Conservation (phyloP, 2,888 invertebrate species). For the Tethea ocularis region DNA sequence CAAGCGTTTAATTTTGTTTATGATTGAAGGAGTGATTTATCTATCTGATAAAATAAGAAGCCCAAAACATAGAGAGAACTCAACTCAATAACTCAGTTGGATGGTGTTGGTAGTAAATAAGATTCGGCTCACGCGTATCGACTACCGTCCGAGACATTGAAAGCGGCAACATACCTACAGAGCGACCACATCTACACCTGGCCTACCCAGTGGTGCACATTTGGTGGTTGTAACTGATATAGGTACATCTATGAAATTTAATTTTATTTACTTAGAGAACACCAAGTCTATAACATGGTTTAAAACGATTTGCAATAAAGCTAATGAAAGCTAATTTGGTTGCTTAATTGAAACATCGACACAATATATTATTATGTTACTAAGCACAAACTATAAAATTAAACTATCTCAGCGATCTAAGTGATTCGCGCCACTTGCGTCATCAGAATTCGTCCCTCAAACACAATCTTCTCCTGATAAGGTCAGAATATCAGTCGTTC, state of each 20-base stretch:
- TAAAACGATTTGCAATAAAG: neutral
- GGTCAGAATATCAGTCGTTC: constrained; percentile 80
- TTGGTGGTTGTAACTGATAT: neutral
- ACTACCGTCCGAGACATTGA: neutral
- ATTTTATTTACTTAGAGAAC: neutral
- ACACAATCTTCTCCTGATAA: constrained; percentile 79
- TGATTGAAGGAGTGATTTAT: too few relatives aligned
- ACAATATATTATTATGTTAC: neutral
- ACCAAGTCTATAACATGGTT: neutral
- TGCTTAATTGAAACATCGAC: neutral
- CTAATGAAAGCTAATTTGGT: neutral
- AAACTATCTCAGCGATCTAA: constrained; percentile 31
- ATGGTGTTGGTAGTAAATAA: neutral
- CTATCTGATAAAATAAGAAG: neutral
- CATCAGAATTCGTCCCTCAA: constrained; percentile 72
- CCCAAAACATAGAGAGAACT: neutral
- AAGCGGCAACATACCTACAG: neutral
- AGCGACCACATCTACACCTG: constrained; percentile 1
- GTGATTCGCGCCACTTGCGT: constrained; percentile 59
- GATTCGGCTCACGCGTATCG: neutral
- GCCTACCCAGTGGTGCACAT: neutral
- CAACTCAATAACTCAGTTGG: neutral
- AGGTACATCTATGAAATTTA: neutral
- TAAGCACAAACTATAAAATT: neutral
- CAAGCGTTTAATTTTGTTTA: too few relatives aligned